These are phyloP conservation scores for Urocitellus parryii DNA, from an alignment of 2,113 vertebrate genomes.

Conservation along the genomic window DNA sequence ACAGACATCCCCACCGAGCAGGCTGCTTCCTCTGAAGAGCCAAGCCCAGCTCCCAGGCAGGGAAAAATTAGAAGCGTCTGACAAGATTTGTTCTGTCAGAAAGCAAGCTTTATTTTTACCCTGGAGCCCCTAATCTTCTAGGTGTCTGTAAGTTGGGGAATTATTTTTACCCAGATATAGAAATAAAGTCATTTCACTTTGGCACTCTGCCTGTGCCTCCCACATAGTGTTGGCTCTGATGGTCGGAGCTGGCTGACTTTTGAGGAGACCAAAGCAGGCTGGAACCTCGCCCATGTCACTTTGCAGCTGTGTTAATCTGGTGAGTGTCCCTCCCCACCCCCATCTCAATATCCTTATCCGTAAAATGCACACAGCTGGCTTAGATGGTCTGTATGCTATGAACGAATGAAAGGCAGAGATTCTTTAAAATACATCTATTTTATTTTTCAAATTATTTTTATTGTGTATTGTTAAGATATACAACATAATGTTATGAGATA, in stretches of 20 bases:
- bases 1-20: neutral
- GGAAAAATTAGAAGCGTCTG: conserved; percentile 68
- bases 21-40: neutral
- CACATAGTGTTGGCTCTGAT: neutral
- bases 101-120: conserved; percentile 74
- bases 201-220: neutral
- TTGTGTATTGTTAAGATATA: neutral
- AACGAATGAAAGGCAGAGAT: neutral
- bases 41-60: neutral
- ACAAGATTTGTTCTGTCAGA: conserved; percentile 69
- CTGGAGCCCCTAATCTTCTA: conserved; percentile 63
- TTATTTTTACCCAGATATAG: conserved; percentile 71
- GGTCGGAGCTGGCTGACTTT: neutral
- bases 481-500: neutral
- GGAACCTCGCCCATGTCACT: neutral
- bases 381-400: neutral
- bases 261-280: neutral
- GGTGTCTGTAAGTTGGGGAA: conserved; percentile 64
- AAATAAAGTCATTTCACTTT: conserved; percentile 45
- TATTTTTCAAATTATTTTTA: neutral
- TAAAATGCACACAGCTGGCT: conserved; percentile 1
- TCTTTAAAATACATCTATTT: neutral
- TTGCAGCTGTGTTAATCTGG: neutral
- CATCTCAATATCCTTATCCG: neutral
- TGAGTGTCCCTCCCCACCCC: neutral